Evolutionary conservation across 2,113 vertebrate species (phyloP).

Genomic region (Alaudala cheleensis): DNA sequence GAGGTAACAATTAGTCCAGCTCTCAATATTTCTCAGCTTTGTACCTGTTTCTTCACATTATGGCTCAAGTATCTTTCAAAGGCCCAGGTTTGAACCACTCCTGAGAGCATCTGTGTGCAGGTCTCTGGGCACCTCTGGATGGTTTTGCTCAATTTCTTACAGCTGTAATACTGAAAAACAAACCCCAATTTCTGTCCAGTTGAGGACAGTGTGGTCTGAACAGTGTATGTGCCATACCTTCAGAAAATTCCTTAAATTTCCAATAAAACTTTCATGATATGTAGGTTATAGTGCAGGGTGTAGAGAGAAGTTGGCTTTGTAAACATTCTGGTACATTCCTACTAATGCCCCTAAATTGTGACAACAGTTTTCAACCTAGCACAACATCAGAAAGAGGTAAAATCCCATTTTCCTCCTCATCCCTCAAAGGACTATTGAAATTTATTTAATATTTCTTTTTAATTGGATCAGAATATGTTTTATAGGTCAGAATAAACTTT

Average conservation of each 20-base stretch:
- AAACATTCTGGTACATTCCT: not conserved
- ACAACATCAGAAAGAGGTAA: not conserved
- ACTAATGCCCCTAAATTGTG: not conserved
- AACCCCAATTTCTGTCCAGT: not conserved
- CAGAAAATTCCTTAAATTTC: not conserved
- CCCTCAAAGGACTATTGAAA: not conserved
- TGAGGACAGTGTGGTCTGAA: not conserved
- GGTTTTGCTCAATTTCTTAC: not conserved
- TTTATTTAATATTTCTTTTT: not conserved
- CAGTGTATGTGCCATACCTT: not conserved
- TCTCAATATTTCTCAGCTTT: not conserved
- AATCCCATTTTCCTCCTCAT: not conserved
- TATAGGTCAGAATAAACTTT: not conserved
- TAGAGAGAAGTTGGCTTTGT: not conserved
- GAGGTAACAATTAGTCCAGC: not conserved
- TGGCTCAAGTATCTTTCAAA: not conserved
- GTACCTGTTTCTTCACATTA: not conserved
- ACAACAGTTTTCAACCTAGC: not conserved
- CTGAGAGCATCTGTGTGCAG: not conserved
- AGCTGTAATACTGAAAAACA: not conserved
- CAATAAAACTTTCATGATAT: not conserved
- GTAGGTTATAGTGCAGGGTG: not conserved
- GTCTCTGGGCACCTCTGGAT: not conserved
- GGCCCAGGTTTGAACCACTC: not conserved
- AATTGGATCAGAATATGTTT: not conserved